phyloP scores from a whole-genome alignment of 2,113 vertebrate species.

The Isurus oxyrinchus region DNA sequence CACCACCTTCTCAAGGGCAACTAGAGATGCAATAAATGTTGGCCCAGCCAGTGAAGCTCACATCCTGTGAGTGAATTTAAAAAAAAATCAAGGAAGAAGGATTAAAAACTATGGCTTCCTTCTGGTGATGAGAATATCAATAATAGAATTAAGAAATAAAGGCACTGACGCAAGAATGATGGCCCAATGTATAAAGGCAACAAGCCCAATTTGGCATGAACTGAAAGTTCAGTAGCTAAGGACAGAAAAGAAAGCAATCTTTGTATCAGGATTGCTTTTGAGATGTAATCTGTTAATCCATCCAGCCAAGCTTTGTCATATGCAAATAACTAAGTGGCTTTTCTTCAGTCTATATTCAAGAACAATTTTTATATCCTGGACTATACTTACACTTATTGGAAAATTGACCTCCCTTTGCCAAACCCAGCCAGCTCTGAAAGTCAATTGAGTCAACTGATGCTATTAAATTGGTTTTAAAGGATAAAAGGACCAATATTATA shows the following conservation, averaged over 20 bases:
- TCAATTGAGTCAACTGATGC: not conserved
- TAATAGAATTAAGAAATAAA: not conserved
- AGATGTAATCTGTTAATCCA: not conserved
- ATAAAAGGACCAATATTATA: not conserved
- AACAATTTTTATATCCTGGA: not conserved
- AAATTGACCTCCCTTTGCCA: not conserved
- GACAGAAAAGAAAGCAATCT: not conserved
- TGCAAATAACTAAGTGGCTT: not conserved
- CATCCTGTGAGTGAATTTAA: too few relatives aligned
- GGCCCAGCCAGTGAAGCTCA: too few relatives aligned
- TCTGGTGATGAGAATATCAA: not conserved
- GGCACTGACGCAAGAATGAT: not conserved
- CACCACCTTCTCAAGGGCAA: too few relatives aligned
- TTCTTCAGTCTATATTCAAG: not conserved
- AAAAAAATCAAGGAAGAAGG: not conserved
- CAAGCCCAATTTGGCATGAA: not conserved
- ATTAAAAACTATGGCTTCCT: not conserved
- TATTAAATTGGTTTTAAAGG: not conserved
- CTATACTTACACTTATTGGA: not conserved
- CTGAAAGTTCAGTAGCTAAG: not conserved
- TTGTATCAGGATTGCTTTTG: not conserved
- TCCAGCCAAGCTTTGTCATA: not conserved
- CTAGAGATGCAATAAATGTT: too few relatives aligned
- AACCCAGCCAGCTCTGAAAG: not conserved
- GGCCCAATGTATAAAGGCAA: not conserved